Evolutionary conservation across 2,797 vertebrate genomes (phyloP), one percentile per base, ranked within the genome.

Genomic region (Aulostomus chinensis): DNA sequence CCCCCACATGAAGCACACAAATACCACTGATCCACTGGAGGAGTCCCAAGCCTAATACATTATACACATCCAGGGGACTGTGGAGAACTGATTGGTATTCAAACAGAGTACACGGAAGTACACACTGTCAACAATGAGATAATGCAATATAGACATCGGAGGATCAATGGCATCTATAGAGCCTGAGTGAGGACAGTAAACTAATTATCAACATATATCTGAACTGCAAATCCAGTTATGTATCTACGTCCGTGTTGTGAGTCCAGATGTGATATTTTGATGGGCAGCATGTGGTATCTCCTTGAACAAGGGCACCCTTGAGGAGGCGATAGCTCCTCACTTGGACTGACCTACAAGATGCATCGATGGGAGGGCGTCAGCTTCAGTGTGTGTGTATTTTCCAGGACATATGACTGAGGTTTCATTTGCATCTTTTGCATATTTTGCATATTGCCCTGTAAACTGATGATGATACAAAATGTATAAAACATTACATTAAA

Each of bases 271-370:
- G n/a, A n/a, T n/a, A n/a, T n/a, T n/a, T 59, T 71, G 75, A 79
- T 58, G 63, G 55, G 45, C 13, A 47, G 51, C 13, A 39, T 65
- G 41, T 49, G 37, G 42, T 16, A 42, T 68, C 75, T 76, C 76
- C 75, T 85, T 83, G 67, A 73, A 64, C 78, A 76, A 83, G 70
- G 76, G 73, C 73, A 78, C 71, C 70, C 71, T 66, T 49, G 70
- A 84, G 76, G 80, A 84, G 73, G 75, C 72, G 84, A 88, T 83
- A 86, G 81, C 64, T 77, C 40, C 40, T 76, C 77, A 61, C 73
- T 54, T 57, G 64, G 76, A 73, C 37, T 73, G 80, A 85, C 70
- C 80, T 80, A 68, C 56, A 73, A 71, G 35, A 73, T 14, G 3
- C 60, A 46, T 67, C 55, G 70, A 60, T 51, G 54, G 61, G 56